Percentiles rank a stretch among this genome's conserved stretches.
Conservation (phyloP, 37 sponge, comb jelly and placozoan species). For the Oscarella lobularis region DNA sequence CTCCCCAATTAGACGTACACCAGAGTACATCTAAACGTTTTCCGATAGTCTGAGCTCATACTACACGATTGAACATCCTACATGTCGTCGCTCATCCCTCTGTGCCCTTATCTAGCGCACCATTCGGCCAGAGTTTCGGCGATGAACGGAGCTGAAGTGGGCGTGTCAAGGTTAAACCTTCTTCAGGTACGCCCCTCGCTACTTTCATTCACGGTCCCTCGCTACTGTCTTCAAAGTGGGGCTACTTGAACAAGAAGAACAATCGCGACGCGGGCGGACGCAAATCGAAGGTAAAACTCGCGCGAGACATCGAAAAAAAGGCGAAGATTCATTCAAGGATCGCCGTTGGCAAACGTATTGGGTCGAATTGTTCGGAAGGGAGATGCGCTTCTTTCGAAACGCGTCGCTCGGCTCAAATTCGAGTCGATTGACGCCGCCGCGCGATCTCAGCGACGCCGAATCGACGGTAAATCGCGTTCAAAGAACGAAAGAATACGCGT, state of each 20-base stretch:
- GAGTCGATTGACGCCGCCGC: background rate
- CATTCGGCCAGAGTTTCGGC: too few species aligned
- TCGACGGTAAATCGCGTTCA: background rate
- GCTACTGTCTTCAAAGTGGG: too few species aligned
- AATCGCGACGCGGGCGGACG: background rate
- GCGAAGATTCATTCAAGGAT: background rate
- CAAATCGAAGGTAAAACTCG: background rate
- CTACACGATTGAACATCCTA: too few species aligned
- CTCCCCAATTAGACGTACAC: too few species aligned
- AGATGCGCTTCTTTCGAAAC: background rate
- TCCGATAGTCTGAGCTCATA: too few species aligned
- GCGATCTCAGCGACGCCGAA: background rate
- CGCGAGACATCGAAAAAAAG: background rate
- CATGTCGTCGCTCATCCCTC: too few species aligned
- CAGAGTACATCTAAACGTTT: too few species aligned
- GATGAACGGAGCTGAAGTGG: too few species aligned
- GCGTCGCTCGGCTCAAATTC: background rate
- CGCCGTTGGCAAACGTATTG: background rate
- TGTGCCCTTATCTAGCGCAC: too few species aligned
- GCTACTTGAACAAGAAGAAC: conserved; percentile 1
- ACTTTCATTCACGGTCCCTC: too few species aligned
- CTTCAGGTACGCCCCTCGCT: too few species aligned
- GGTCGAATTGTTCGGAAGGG: background rate
- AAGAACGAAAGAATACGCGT: background rate
- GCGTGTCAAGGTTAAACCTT: too few species aligned